These are phyloP conservation scores for Gorsachius goisagi DNA, from an alignment of 2,113 vertebrate species.

Conservation along the genomic window DNA sequence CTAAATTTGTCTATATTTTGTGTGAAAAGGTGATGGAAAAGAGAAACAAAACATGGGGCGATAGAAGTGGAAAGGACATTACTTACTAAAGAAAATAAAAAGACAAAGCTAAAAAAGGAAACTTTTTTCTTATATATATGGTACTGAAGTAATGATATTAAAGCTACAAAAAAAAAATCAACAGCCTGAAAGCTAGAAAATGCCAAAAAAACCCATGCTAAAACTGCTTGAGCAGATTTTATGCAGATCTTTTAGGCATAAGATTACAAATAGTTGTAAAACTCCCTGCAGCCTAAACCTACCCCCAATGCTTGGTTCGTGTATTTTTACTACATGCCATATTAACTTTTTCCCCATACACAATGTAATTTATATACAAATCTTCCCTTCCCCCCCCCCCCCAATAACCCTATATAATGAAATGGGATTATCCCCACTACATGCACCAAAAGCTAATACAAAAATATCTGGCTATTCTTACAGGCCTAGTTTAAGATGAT, in stretches of 20 bases:
- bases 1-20: neutral
- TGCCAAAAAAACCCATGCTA: no score
- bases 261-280: neutral
- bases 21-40: neutral
- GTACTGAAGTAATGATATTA: neutral
- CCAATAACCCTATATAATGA: neutral
- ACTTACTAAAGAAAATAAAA: neutral
- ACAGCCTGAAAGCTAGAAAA: neutral
- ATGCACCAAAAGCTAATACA: neutral
- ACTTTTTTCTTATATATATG: neutral
- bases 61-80: neutral
- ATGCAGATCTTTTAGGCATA: neutral
- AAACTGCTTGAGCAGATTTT: neutral
- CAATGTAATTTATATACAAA: neutral
- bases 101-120: neutral
- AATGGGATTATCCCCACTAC: neutral
- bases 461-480: neutral
- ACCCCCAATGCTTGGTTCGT: accelerated
- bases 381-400: neutral
- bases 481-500: neutral
- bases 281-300: neutral
- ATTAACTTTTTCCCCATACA: neutral
- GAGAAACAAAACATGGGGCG: neutral
- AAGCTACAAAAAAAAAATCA: neutral
- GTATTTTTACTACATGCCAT: neutral